Evolutionary conservation across 2,113 vertebrate genomes (phyloP).

Genomic region (Atherinomorus stipes): DNA sequence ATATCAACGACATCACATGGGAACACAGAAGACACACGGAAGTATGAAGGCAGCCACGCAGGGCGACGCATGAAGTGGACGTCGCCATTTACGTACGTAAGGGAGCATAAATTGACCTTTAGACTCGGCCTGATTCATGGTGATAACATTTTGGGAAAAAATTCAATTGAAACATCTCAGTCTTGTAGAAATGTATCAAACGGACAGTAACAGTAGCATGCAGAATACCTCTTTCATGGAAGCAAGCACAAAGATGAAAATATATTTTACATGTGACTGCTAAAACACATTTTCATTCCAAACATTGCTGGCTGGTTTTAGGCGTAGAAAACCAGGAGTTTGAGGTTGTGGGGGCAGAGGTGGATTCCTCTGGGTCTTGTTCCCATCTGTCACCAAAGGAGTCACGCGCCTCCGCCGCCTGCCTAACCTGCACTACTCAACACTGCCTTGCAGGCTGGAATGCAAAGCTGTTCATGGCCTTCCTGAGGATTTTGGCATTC

Average conservation of each 20-base stretch:
- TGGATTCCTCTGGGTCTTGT: slow-evolving; percentile 32
- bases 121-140: not conserved
- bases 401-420: slow-evolving; percentile 27
- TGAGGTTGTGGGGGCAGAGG: slow-evolving; percentile 17
- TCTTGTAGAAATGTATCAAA: too few relatives aligned
- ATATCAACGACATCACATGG: too few relatives aligned
- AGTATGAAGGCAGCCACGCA: too few relatives aligned
- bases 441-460: slow-evolving; percentile 36
- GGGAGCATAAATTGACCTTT: too few relatives aligned
- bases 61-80: too few relatives aligned
- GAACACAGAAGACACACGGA: too few relatives aligned
- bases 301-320: not conserved
- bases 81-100: too few relatives aligned
- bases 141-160: not conserved
- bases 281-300: not conserved
- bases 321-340: not conserved
- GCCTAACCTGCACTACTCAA: slow-evolving; percentile 38
- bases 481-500: slow-evolving; percentile 27
- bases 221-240: too few relatives aligned
- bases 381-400: slow-evolving; percentile 47
- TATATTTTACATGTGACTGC: not conserved
- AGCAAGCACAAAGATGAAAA: not conserved
- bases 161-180: too few relatives aligned
- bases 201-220: too few relatives aligned
- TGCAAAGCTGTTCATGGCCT: slow-evolving; percentile 27